phyloP scores from a whole-genome alignment of 2,113 vertebrate genomes.

The Daphoenositta chrysoptera region DNA sequence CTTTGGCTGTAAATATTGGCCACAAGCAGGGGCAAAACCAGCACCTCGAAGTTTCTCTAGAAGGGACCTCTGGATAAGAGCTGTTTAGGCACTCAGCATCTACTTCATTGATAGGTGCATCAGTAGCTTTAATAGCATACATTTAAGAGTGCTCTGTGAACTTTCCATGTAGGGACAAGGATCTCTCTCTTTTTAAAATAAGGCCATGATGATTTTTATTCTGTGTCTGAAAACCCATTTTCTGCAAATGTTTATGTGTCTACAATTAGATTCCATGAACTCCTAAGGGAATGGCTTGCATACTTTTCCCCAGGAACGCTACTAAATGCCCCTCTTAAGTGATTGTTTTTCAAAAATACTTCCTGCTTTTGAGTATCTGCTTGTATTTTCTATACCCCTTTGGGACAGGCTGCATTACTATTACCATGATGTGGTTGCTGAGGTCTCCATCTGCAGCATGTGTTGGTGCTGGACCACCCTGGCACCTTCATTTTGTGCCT shows the following conservation, averaged over 20 bases:
- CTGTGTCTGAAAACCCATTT: not conserved
- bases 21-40: not conserved
- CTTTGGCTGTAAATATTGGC: not conserved
- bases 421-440: not conserved
- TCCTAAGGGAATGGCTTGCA: not conserved
- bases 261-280: not conserved
- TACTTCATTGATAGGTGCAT: not conserved
- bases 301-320: not conserved
- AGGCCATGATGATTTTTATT: not conserved
- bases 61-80: not conserved
- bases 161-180: not conserved
- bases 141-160: not conserved
- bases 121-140: not conserved
- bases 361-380: not conserved
- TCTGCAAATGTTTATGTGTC: not conserved
- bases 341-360: not conserved
- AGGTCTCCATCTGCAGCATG: fast-evolving
- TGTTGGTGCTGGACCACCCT: not conserved
- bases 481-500: not conserved
- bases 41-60: not conserved
- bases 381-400: not conserved
- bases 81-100: not conserved
- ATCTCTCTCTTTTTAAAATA: not conserved
- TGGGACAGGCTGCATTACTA: not conserved
- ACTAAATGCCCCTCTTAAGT: not conserved